Evolutionary conservation across 2,113 vertebrate species (phyloP).

Genomic region (Sturnira hondurensis): DNA sequence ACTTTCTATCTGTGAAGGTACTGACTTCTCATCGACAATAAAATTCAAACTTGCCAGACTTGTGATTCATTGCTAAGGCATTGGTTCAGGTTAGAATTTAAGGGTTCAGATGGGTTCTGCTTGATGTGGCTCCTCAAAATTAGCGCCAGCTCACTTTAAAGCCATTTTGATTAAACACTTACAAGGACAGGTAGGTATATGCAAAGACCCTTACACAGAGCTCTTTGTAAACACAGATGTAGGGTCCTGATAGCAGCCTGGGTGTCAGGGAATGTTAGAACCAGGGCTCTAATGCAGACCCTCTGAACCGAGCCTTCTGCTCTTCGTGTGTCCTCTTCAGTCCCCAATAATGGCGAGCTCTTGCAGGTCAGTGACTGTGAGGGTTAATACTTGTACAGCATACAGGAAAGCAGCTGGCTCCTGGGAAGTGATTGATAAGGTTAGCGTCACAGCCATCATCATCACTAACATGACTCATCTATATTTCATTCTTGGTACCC

Average conservation of each 20-base stretch:
- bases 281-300: not conserved
- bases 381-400: not conserved
- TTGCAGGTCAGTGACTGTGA: not conserved
- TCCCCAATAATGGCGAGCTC: not conserved
- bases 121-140: not conserved
- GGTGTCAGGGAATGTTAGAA: not conserved
- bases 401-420: not conserved
- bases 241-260: not conserved
- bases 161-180: not conserved
- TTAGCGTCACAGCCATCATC: accelerated
- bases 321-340: not conserved
- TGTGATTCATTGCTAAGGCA: not conserved
- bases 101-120: not conserved
- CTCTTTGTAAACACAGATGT: accelerated
- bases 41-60: not conserved
- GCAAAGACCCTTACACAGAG: not conserved
- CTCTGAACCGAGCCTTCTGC: not conserved
- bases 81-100: not conserved
- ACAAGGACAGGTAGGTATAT: not conserved
- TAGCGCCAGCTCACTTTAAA: not conserved
- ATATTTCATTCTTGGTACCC: not conserved
- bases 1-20: not conserved
- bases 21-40: not conserved
- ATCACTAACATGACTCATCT: not conserved
- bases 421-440: not conserved